phyloP scores from a whole-genome alignment of 37 sponge, comb jelly and placozoan species.

The Amphimedon queenslandica region DNA sequence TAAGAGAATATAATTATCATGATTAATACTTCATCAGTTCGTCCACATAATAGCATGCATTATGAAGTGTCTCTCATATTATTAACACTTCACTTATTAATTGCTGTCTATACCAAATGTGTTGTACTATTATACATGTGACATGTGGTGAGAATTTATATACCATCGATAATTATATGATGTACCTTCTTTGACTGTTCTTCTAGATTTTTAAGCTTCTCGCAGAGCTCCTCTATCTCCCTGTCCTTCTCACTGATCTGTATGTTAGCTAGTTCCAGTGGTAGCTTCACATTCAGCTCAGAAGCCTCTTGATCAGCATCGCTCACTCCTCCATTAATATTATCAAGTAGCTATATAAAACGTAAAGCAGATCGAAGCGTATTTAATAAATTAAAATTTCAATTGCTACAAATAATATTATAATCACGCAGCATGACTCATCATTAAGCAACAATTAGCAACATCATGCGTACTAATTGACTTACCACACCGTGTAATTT shows the following conservation, averaged over 20 bases:
- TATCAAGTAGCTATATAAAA: not conserved
- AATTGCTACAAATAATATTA: not conserved
- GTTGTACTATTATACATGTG: too few relatives aligned
- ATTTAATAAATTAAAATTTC: not conserved
- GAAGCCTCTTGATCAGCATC: not conserved
- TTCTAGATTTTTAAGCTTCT: too few relatives aligned
- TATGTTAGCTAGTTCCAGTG: not conserved
- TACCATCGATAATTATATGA: too few relatives aligned
- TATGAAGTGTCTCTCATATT: too few relatives aligned
- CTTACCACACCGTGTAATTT: conserved; percentile 47
- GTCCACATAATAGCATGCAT: too few relatives aligned
- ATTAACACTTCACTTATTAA: too few relatives aligned
- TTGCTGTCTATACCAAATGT: too few relatives aligned
- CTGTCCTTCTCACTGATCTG: not conserved
- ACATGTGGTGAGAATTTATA: too few relatives aligned
- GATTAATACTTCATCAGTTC: too few relatives aligned
- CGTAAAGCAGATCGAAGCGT: not conserved
- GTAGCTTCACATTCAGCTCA: not conserved
- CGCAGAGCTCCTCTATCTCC: not conserved
- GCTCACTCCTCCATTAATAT: too few relatives aligned
- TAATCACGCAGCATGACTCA: not conserved
- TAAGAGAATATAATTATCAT: not conserved
- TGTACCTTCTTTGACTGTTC: too few relatives aligned
- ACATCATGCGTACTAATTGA: not conserved
- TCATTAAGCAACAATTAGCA: not conserved